phyloP scores from a whole-genome alignment of 2,113 vertebrate genomes.

The Oophaga pumilio region DNA sequence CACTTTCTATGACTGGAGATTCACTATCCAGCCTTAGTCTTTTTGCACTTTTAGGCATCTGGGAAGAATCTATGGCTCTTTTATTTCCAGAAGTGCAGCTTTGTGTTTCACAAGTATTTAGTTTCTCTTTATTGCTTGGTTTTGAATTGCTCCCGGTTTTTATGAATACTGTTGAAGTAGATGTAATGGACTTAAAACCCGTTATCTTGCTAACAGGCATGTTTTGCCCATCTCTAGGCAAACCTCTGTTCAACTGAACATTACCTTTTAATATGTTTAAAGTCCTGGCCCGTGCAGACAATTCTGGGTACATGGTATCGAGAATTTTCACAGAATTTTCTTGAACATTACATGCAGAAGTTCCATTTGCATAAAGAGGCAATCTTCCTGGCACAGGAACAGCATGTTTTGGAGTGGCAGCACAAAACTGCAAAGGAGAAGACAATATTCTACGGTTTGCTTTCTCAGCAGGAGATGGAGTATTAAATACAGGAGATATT shows the following conservation, averaged over 20 bases:
- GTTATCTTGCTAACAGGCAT: slow-evolving; percentile 71
- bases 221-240: slow-evolving; percentile 64
- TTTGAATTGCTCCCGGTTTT: slow-evolving; percentile 75
- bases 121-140: slow-evolving; percentile 55
- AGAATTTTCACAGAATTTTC: slow-evolving; percentile 92
- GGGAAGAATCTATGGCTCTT: slow-evolving; percentile 49
- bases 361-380: slow-evolving; percentile 72
- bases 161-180: slow-evolving; percentile 86
- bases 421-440: slow-evolving; percentile 92
- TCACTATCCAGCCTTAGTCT: slow-evolving; percentile 75
- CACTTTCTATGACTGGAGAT: slow-evolving; percentile 60
- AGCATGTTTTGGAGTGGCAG: slow-evolving; percentile 93
- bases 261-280: slow-evolving; percentile 89
- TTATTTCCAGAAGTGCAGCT: slow-evolving; percentile 62
- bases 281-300: slow-evolving; percentile 89
- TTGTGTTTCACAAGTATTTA: slow-evolving; percentile 44
- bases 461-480: slow-evolving; percentile 71
- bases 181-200: slow-evolving; percentile 83
- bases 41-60: slow-evolving; percentile 79
- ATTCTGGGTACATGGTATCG: slow-evolving; percentile 92
- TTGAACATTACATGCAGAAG: slow-evolving; percentile 68
- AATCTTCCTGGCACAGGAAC: slow-evolving; percentile 90
- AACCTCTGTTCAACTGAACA: slow-evolving; percentile 74
- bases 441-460: slow-evolving; percentile 69
- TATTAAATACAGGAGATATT: slow-evolving; percentile 67